Conservation (phyloP, 2,113 vertebrate genomes). For the Lycaon pictus region DNA sequence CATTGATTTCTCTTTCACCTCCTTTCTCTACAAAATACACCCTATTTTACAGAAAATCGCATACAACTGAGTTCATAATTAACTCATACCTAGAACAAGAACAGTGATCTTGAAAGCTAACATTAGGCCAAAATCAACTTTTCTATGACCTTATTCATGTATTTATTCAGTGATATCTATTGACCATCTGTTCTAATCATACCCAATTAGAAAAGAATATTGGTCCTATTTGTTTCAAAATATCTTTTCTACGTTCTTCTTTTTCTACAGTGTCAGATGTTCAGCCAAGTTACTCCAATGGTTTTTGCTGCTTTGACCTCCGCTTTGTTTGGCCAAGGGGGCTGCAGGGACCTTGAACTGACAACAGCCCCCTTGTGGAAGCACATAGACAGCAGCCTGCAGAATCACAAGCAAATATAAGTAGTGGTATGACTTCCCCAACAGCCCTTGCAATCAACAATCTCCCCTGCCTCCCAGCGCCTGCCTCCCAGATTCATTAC, state of each 20-base stretch:
- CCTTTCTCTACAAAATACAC: neutral
- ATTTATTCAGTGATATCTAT: neutral
- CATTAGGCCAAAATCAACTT: neutral
- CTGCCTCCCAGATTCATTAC: neutral
- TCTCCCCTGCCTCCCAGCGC: neutral
- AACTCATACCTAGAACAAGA: neutral
- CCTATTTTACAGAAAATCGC: neutral
- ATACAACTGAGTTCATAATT: neutral
- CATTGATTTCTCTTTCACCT: neutral
- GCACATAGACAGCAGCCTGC: neutral
- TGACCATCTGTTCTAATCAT: neutral
- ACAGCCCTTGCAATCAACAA: neutral
- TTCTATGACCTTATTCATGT: neutral
- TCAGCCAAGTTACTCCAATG: neutral
- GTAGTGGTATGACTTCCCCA: neutral
- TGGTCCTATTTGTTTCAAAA: neutral
- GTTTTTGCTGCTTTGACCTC: neutral
- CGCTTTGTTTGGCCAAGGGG: neutral
- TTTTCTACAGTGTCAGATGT: neutral
- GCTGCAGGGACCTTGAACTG: neutral
- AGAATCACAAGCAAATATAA: neutral
- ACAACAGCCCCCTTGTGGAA: neutral
- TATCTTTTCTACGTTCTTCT: conserved; percentile 1
- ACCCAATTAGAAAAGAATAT: neutral
- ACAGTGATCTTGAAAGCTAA: neutral